Evolutionary conservation across 30 jellyfish, hydroid and myxozoan genomes (phyloP).

Genomic region (Pelagia noctiluca): DNA sequence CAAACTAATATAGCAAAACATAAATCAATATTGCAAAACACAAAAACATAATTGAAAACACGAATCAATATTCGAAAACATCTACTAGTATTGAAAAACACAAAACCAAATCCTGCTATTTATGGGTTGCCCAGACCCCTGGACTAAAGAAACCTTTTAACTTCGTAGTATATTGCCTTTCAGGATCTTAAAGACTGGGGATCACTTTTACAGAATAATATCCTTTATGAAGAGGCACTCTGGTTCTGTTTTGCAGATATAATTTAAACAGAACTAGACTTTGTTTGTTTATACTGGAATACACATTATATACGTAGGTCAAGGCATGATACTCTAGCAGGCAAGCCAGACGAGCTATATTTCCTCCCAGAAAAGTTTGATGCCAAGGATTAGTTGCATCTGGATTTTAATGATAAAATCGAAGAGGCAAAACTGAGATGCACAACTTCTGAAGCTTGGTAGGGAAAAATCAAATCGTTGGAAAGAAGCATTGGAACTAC

Average conservation of each 20-base stretch:
- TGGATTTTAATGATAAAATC: not conserved
- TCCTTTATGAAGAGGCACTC: constrained; percentile 4
- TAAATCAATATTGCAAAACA: not conserved
- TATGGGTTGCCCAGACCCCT: not conserved
- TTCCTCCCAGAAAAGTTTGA: too few species aligned
- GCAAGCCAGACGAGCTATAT: constrained; percentile 6
- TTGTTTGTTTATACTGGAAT: not conserved
- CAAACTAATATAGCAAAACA: not conserved
- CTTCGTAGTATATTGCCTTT: not conserved
- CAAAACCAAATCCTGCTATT: not conserved
- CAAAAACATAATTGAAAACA: not conserved
- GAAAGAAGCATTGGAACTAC: too few species aligned
- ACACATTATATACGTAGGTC: not conserved
- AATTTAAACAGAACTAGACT: too few species aligned
- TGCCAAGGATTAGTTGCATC: not conserved
- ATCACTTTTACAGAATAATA: not conserved
- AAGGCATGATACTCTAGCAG: not conserved
- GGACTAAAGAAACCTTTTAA: not conserved
- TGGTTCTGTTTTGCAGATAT: too few species aligned
- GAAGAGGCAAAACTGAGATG: too few species aligned
- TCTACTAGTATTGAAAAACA: not conserved
- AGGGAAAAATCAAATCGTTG: too few species aligned
- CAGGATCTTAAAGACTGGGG: not conserved
- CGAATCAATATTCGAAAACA: not conserved
- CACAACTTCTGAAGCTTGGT: too few species aligned